Conservation (phyloP, 2,888 invertebrate species). For the Antheraea yamamai region DNA sequence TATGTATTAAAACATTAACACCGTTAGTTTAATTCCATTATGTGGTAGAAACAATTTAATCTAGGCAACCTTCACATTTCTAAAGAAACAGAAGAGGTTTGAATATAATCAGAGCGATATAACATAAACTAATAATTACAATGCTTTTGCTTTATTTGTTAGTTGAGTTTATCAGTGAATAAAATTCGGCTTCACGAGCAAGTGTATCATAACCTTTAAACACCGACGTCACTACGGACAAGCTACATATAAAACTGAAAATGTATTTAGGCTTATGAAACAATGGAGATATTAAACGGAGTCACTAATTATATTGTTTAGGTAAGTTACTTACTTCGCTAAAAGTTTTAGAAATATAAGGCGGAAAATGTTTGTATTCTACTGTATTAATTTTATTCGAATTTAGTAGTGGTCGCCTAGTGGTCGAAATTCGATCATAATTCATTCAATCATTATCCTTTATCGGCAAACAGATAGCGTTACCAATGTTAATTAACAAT, state of each 20-base stretch:
- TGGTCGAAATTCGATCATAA: too few relatives aligned
- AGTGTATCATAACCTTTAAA: neutral
- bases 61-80: too few relatives aligned
- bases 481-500: too few relatives aligned
- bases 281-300: slow-evolving; percentile 10
- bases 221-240: slow-evolving; percentile 21
- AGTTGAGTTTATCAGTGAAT: neutral
- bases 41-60: too few relatives aligned
- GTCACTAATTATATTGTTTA: neutral
- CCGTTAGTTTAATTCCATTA: too few relatives aligned
- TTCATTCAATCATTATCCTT: too few relatives aligned
- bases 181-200: neutral
- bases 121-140: too few relatives aligned
- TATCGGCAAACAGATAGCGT: too few relatives aligned
- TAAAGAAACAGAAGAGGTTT: too few relatives aligned
- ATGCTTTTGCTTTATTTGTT: neutral
- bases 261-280: slow-evolving; percentile 27
- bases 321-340: neutral
- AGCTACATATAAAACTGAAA: slow-evolving; percentile 26
- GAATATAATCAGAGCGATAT: too few relatives aligned
- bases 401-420: neutral
- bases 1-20: too few relatives aligned
- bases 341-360: neutral
- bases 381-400: neutral
- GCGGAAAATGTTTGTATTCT: neutral